phyloP scores from a whole-genome alignment of 2,113 vertebrate species.

The Leptosomus discolor region DNA sequence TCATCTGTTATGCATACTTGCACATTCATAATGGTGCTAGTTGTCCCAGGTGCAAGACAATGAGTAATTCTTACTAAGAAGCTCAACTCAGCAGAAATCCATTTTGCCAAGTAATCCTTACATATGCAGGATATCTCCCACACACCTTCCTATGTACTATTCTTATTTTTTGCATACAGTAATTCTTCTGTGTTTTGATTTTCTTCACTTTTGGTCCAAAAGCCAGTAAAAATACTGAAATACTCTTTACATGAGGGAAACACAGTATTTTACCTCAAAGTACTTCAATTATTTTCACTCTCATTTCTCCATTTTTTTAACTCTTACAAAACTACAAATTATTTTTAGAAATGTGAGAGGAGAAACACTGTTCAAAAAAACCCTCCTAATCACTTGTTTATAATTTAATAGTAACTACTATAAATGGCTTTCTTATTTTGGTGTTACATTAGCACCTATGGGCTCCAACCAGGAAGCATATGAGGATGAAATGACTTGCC shows the following conservation, averaged over 20 bases:
- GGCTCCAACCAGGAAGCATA: not conserved
- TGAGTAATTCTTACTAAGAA: not conserved
- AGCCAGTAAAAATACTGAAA: slow-evolving; percentile 19
- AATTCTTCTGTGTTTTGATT: slow-evolving; percentile 22
- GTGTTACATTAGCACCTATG: not conserved
- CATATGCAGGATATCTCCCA: not conserved
- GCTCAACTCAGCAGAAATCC: slow-evolving; percentile 19
- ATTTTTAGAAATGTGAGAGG: not conserved
- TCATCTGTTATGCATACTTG: not conserved
- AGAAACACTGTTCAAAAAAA: not conserved
- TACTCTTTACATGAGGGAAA: not conserved
- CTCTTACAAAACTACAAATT: not conserved
- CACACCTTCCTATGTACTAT: not conserved
- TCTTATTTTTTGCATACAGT: not conserved
- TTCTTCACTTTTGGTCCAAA: not conserved
- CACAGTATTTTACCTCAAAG: not conserved
- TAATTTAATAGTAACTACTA: not conserved
- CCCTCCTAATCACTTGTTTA: not conserved
- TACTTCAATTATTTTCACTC: not conserved
- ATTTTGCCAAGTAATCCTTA: slow-evolving; percentile 10
- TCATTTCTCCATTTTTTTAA: not conserved
- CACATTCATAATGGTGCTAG: not conserved
- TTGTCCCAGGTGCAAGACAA: slow-evolving; percentile 9
- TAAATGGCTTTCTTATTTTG: not conserved
- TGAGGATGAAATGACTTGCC: not conserved